phyloP scores from a whole-genome alignment of 2,888 invertebrate species.

The Oscheius sp. region DNA sequence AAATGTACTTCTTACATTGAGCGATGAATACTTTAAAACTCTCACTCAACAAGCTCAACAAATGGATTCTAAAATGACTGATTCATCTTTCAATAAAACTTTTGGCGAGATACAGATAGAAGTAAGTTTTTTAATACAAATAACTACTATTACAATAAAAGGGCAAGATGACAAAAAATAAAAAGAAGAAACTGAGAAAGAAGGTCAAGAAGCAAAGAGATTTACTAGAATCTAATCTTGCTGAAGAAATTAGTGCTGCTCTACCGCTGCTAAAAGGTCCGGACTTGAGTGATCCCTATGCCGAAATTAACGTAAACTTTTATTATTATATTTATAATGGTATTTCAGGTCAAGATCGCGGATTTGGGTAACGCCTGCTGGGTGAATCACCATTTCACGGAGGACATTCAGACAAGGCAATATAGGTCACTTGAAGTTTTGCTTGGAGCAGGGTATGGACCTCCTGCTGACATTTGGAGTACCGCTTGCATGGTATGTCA shows the following conservation, averaged over 20 bases:
- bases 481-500: constrained; percentile 88
- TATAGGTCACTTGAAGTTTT: constrained; percentile 82
- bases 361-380: constrained; percentile 99
- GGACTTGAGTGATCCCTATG: constrained; percentile 39
- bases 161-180: constrained; percentile 77
- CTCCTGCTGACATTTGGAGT: constrained; percentile 99
- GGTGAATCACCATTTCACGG: constrained; percentile 90
- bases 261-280: constrained; percentile 50
- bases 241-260: constrained; percentile 72
- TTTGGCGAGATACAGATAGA: constrained; percentile 48
- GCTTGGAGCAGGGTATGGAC: constrained; percentile 92
- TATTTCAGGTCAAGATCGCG: constrained; percentile 79
- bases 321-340: not conserved
- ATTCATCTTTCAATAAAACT: constrained; percentile 77
- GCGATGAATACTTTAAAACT: constrained; percentile 74
- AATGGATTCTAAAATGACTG: constrained; percentile 87
- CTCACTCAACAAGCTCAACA: constrained; percentile 94
- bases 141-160: constrained; percentile 12
- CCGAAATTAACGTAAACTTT: not conserved
- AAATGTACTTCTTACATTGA: constrained; percentile 74
- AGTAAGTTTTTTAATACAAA: constrained; percentile 18
- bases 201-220: constrained; percentile 90
- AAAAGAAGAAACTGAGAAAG: constrained; percentile 96
- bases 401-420: constrained; percentile 80
- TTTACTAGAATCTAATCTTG: constrained; percentile 93